phyloP scores from a whole-genome alignment of 2,113 vertebrate genomes.

The Brachionichthys hirsutus region DNA sequence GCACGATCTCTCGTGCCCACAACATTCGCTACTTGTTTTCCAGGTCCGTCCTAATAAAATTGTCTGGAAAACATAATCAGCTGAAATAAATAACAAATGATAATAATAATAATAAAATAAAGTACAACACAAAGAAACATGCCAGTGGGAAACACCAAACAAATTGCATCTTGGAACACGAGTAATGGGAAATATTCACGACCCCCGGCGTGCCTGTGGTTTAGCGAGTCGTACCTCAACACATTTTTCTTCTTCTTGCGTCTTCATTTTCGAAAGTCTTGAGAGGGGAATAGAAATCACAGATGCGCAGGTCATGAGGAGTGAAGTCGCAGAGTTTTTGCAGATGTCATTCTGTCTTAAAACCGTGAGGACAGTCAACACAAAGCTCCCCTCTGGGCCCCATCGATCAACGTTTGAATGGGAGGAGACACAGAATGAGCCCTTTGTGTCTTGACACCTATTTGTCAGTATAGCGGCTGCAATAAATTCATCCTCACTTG shows the following conservation, averaged over 20 bases:
- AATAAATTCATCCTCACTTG: slow-evolving; percentile 41
- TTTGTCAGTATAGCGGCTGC: slow-evolving; percentile 10
- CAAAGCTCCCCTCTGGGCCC: slow-evolving; percentile 23
- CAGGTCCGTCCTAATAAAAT: slow-evolving; percentile 61
- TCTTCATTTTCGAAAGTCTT: slow-evolving; percentile 35
- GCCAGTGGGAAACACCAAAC: slow-evolving; percentile 9
- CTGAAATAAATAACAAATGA: slow-evolving; percentile 24
- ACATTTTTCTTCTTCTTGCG: background rate
- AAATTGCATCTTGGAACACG: background rate
- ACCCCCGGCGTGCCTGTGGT: slow-evolving; percentile 3
- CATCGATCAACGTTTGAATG: background rate
- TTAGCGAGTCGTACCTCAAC: too few species aligned
- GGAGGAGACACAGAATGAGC: background rate
- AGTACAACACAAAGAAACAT: background rate
- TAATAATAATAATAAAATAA: slow-evolving; percentile 9
- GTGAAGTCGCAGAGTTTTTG: slow-evolving; percentile 45
- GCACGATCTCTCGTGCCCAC: slow-evolving; percentile 58
- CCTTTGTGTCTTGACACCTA: slow-evolving; percentile 33
- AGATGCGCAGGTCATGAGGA: slow-evolving; percentile 43
- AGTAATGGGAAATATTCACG: slow-evolving; percentile 13
- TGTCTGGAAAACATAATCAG: slow-evolving; percentile 43
- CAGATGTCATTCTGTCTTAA: slow-evolving; percentile 22
- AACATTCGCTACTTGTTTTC: slow-evolving; percentile 80
- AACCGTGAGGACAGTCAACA: slow-evolving; percentile 46
- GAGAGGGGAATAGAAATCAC: slow-evolving; percentile 36